phyloP scores from a whole-genome alignment of 2,797 vertebrate species.

The Argyrosomus regius region DNA sequence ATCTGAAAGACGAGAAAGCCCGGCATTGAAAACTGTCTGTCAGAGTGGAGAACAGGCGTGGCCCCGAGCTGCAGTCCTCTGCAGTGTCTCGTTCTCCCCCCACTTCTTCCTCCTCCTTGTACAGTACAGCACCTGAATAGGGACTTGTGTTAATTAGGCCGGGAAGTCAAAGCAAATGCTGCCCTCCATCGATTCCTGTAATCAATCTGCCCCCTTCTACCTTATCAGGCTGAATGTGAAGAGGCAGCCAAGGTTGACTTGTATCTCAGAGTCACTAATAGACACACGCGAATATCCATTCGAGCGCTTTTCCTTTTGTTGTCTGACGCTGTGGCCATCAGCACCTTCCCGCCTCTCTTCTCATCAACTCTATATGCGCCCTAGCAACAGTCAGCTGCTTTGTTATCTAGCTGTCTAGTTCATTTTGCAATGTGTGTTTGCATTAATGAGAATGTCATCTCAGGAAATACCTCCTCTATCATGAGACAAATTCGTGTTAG shows the following conservation, averaged over 20 bases:
- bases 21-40: slow-evolving; percentile 37
- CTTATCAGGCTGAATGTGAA: slow-evolving; percentile 33
- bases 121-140: slow-evolving; percentile 59
- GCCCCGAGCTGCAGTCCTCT: slow-evolving; percentile 74
- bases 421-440: background rate
- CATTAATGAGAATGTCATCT: background rate
- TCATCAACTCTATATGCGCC: slow-evolving; percentile 33
- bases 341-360: slow-evolving; percentile 13
- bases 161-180: slow-evolving; percentile 71
- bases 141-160: slow-evolving; percentile 74
- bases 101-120: slow-evolving; percentile 28
- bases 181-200: slow-evolving; percentile 71
- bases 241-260: slow-evolving; percentile 39
- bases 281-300: background rate
- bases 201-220: slow-evolving; percentile 59
- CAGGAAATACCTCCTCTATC: background rate
- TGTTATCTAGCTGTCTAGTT: slow-evolving; percentile 6
- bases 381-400: slow-evolving; percentile 56
- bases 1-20: slow-evolving; percentile 11
- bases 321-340: slow-evolving; percentile 19
- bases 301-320: slow-evolving; percentile 30
- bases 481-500: background rate
- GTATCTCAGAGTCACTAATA: slow-evolving; percentile 8
- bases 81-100: slow-evolving; percentile 58
- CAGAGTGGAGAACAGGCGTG: slow-evolving; percentile 68